Evolutionary conservation across 2,797 vertebrate genomes (phyloP).

Genomic region (Calcarius lapponicus): DNA sequence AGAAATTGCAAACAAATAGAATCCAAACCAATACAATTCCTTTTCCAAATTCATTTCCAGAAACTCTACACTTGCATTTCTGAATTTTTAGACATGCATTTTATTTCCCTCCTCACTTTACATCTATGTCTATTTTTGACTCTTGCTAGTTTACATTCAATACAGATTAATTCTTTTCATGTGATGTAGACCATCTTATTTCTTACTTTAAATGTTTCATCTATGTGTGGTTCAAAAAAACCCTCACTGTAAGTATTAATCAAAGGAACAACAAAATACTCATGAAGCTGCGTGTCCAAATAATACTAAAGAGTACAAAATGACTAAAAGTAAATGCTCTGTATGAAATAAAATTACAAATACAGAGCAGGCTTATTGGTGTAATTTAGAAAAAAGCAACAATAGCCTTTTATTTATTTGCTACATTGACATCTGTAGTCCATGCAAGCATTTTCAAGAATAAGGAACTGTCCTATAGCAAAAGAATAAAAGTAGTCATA

Average conservation of each 20-base stretch:
- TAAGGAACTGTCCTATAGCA: background rate
- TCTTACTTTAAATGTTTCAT: background rate
- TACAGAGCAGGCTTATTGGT: background rate
- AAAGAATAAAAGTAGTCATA: background rate
- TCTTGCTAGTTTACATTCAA: background rate
- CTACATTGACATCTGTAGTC: background rate
- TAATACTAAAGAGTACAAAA: background rate
- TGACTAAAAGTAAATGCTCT: background rate
- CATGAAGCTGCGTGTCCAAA: background rate
- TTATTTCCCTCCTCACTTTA: background rate
- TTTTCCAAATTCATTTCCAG: background rate
- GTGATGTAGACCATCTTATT: background rate
- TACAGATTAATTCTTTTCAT: background rate
- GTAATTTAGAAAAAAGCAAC: background rate
- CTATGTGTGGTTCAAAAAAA: background rate
- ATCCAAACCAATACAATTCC: background rate
- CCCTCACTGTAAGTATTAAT: background rate
- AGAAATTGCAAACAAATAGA: background rate
- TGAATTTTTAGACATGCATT: background rate
- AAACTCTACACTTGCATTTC: background rate
- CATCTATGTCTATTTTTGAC: background rate
- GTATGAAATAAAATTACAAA: background rate
- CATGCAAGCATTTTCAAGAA: background rate
- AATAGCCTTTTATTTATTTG: background rate
- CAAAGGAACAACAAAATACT: background rate